These are phyloP conservation scores for Lepilemur ruficaudatus DNA, from an alignment of 2,797 vertebrate genomes.

Conservation along the genomic window DNA sequence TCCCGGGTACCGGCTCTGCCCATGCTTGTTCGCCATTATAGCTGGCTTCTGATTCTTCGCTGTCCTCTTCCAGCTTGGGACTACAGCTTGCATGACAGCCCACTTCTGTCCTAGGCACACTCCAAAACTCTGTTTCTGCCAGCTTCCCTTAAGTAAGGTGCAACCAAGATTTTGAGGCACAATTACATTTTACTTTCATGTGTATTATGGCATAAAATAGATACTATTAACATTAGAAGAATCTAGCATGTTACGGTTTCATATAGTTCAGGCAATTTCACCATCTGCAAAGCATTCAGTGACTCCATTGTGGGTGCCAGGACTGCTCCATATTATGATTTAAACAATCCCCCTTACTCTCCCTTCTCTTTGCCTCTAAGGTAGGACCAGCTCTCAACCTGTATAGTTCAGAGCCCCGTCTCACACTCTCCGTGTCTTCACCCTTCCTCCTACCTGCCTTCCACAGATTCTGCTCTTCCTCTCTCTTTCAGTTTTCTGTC, in stretches of 20 bases:
- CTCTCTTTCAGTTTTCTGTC: not conserved
- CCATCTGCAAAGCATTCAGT: not conserved
- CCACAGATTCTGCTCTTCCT: not conserved
- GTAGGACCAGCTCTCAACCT: not conserved
- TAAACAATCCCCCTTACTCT: not conserved
- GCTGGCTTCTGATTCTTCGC: not conserved
- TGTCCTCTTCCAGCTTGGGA: not conserved
- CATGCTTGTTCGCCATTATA: not conserved
- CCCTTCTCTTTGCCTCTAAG: not conserved
- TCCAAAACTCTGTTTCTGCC: not conserved
- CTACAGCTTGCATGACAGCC: no score
- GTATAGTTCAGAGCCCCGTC: not conserved
- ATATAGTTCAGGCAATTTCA: not conserved
- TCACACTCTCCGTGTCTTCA: not conserved
- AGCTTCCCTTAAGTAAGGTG: not conserved
- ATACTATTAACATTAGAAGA: not conserved
- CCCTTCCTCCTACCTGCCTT: not conserved
- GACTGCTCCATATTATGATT: not conserved
- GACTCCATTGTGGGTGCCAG: no score
- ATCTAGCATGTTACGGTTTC: not conserved
- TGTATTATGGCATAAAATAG: not conserved
- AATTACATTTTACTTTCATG: not conserved
- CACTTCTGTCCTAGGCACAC: not conserved
- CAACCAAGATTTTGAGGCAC: not conserved
- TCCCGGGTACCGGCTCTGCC: not conserved